Conservation (phyloP, 2,888 invertebrate species). For the Buathra laborator region DNA sequence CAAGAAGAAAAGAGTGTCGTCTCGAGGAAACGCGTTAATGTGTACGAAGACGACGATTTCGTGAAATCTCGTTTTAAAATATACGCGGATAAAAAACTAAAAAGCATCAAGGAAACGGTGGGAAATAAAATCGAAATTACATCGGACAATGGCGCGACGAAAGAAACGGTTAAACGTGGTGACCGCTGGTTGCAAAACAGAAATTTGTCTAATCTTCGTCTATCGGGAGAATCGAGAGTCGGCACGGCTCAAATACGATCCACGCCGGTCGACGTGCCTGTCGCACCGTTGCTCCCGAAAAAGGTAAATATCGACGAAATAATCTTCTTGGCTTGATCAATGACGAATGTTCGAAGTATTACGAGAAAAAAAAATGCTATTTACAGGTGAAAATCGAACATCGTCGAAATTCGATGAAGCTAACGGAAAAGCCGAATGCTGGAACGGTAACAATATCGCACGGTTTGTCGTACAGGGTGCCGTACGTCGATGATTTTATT, state of each 20-base stretch:
- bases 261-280: constrained; percentile 12
- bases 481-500: constrained; percentile 69
- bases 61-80: constrained; percentile 52
- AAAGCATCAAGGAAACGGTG: background rate
- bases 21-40: constrained; percentile 33
- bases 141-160: background rate
- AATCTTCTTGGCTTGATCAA: background rate
- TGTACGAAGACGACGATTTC: constrained; percentile 33
- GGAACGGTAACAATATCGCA: background rate
- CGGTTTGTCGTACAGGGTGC: constrained; percentile 7
- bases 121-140: background rate
- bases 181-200: background rate
- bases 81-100: constrained; percentile 26
- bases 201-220: constrained; percentile 14
- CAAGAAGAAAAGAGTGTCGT: constrained; percentile 2
- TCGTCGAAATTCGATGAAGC: constrained; percentile 9
- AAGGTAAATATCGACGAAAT: constrained; percentile 7
- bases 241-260: background rate
- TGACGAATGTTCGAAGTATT: background rate
- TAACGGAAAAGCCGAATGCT: background rate
- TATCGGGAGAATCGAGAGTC: background rate
- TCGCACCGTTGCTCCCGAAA: constrained; percentile 25
- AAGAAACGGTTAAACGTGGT: background rate
- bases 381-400: constrained; percentile 54
- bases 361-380: background rate